Conservation (phyloP, 2,113 vertebrate species). For the Orycteropus afer region DNA sequence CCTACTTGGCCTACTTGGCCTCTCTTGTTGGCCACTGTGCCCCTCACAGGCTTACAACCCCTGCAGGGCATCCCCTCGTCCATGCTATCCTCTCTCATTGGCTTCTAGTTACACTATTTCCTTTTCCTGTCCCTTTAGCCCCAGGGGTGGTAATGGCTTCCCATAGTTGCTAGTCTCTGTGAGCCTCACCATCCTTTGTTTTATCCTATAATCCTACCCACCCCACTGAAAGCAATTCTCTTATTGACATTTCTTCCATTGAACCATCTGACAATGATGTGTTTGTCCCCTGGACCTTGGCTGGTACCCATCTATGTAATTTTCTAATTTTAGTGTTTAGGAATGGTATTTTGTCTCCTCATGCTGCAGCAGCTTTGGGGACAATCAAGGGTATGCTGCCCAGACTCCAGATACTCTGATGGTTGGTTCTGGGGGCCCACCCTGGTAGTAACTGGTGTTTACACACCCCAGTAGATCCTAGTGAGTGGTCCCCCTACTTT, state of each 20-base stretch:
- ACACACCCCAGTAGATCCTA: neutral
- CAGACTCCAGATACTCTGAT: neutral
- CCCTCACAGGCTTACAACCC: no score
- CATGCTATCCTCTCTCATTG: neutral
- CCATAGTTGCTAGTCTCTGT: neutral
- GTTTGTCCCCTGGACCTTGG: neutral
- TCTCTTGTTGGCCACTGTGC: neutral
- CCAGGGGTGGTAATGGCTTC: neutral
- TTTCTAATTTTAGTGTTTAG: neutral
- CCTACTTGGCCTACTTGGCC: neutral
- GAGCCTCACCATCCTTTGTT: neutral
- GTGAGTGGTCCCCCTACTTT: rapidly evolving
- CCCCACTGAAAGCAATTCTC: neutral
- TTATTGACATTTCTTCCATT: neutral
- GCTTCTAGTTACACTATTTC: neutral
- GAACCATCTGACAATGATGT: neutral
- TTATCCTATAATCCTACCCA: neutral
- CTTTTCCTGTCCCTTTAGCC: neutral
- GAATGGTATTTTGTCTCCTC: neutral
- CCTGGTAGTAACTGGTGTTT: neutral
- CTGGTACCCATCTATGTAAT: neutral
- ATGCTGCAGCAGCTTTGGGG: neutral
- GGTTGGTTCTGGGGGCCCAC: neutral
- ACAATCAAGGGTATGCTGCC: neutral
- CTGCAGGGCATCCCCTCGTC: neutral